phyloP scores from a whole-genome alignment of 2,797 vertebrate genomes.

The Pogoniulus pusillus region DNA sequence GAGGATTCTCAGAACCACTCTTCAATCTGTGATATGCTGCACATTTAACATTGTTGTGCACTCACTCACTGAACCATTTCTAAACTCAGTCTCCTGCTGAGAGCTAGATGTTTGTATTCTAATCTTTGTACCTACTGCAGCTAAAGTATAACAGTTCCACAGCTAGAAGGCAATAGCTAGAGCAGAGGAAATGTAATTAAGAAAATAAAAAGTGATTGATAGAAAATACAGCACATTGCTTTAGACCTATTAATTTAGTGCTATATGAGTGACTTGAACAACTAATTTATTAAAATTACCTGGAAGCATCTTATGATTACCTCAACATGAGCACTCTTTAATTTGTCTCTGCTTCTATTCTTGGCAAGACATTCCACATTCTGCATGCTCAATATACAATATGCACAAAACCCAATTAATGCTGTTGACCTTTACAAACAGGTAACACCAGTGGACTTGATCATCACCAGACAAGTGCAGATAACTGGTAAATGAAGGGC shows the following conservation, averaged over 20 bases:
- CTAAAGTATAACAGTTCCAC: constrained; percentile 20
- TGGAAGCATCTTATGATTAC: constrained; percentile 70
- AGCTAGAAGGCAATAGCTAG: constrained; percentile 44
- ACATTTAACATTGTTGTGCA: constrained; percentile 1
- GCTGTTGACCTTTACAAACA: constrained; percentile 40
- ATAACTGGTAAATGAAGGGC: constrained; percentile 28
- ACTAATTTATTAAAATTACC: constrained; percentile 65
- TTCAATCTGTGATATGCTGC: not conserved
- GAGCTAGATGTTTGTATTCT: constrained; percentile 55
- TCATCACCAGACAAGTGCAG: not conserved
- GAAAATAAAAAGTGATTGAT: constrained; percentile 59
- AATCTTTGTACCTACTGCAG: constrained; percentile 42
- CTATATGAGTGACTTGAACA: constrained; percentile 57
- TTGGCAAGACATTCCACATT: constrained; percentile 1
- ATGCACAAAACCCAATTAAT: constrained; percentile 26
- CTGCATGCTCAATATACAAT: constrained; percentile 40
- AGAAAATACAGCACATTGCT: constrained; percentile 55
- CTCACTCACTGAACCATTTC: constrained; percentile 43
- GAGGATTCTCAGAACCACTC: not conserved
- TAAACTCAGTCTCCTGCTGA: constrained; percentile 33
- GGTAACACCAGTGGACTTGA: constrained; percentile 15
- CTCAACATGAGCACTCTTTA: constrained; percentile 58
- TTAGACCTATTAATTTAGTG: constrained; percentile 56
- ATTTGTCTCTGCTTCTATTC: constrained; percentile 60
- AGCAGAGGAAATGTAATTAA: constrained; percentile 61